Evolutionary conservation across 2,113 vertebrate species (phyloP).

Genomic region (Callocephalon fimbriatum): DNA sequence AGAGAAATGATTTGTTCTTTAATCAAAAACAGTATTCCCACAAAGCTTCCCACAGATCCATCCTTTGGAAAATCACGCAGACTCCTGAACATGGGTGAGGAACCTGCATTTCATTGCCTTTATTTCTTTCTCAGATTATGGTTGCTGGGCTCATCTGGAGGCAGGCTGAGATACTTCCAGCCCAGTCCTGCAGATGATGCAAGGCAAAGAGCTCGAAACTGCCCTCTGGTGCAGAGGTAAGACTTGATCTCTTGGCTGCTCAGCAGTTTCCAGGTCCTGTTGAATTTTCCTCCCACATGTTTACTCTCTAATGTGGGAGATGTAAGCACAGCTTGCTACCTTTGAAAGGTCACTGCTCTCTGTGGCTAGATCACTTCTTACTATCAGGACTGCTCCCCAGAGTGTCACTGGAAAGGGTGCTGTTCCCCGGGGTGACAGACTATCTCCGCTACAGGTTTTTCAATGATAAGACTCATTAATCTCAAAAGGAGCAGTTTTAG

Average conservation of each 20-base stretch:
- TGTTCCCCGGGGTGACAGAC: neutral
- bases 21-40: neutral
- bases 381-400: neutral
- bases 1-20: neutral
- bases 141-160: neutral
- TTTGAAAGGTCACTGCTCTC: neutral
- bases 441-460: neutral
- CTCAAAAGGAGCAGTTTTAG: neutral
- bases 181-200: neutral
- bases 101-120: neutral
- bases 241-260: neutral
- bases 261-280: neutral
- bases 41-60: neutral
- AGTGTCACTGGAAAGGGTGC: neutral
- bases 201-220: neutral
- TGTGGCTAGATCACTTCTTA: neutral
- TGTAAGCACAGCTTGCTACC: neutral
- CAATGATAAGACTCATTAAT: neutral
- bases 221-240: neutral
- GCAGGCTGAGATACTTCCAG: neutral
- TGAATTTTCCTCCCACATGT: fast-evolving
- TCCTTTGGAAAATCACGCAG: neutral
- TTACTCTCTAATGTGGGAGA: neutral
- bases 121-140: neutral
- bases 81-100: neutral